phyloP scores from a whole-genome alignment of 2,888 invertebrate genomes.

The Mesoligia furuncula region DNA sequence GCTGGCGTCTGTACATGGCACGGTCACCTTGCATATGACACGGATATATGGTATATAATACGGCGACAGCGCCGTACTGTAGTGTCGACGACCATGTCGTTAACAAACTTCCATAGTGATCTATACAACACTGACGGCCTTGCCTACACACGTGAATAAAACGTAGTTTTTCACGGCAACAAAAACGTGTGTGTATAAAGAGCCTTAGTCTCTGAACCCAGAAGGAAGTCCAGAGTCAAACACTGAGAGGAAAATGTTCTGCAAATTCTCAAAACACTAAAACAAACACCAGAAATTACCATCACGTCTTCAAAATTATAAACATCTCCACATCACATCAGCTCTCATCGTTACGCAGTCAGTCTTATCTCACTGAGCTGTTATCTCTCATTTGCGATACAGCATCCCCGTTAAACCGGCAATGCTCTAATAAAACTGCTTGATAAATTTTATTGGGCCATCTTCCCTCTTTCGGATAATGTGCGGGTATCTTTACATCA shows the following conservation, averaged over 20 bases:
- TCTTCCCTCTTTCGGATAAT: slow-evolving; percentile 56
- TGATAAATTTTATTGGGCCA: slow-evolving; percentile 75
- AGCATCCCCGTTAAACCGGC: slow-evolving; percentile 73
- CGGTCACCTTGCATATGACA: background rate
- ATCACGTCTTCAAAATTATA: slow-evolving; percentile 20
- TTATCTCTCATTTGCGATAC: slow-evolving; percentile 82
- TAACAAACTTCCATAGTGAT: background rate
- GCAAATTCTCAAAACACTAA: background rate
- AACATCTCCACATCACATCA: slow-evolving; percentile 28
- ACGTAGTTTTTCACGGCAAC: background rate
- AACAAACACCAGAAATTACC: slow-evolving; percentile 19
- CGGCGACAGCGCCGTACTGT: background rate
- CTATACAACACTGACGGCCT: background rate
- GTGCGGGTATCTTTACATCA: slow-evolving; percentile 52
- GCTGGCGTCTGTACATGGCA: background rate
- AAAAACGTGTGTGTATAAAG: background rate
- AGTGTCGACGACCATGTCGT: background rate
- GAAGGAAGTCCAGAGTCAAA: background rate
- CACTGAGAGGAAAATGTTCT: background rate
- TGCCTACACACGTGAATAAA: background rate
- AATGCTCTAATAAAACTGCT: slow-evolving; percentile 76
- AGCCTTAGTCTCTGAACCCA: background rate
- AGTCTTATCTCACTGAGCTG: slow-evolving; percentile 53
- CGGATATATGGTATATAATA: background rate
- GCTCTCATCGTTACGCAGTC: slow-evolving; percentile 19